Percentiles rank a stretch among this genome's conserved stretches.
phyloP scores from a whole-genome alignment of 2,113 vertebrate genomes.

The Odocoileus hemionus region DNA sequence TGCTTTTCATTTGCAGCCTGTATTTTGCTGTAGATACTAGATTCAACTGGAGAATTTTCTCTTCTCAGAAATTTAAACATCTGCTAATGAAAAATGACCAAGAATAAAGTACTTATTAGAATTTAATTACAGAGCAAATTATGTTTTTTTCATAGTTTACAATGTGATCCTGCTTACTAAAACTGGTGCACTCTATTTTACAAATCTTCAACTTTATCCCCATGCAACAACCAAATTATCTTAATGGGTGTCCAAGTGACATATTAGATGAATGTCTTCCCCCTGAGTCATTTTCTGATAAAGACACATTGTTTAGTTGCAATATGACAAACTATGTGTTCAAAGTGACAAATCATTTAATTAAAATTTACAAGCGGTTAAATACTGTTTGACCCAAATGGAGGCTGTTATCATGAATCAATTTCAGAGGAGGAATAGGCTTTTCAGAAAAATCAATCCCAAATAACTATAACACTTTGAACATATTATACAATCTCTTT shows the following conservation, averaged over 20 bases:
- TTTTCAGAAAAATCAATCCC: constrained; percentile 61
- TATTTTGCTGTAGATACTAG: not conserved
- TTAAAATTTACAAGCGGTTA: constrained; percentile 80
- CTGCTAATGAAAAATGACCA: constrained; percentile 63
- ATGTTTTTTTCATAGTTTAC: constrained; percentile 54
- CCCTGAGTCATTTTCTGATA: constrained; percentile 76
- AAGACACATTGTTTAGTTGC: constrained; percentile 72
- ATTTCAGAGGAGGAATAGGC: constrained; percentile 54
- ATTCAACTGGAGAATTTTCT: constrained; percentile 2
- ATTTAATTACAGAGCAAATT: constrained; percentile 72
- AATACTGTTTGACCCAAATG: constrained; percentile 76
- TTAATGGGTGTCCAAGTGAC: constrained; percentile 69
- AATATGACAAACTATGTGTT: constrained; percentile 76
- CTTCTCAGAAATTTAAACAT: constrained; percentile 39
- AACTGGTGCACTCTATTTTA: constrained; percentile 41
- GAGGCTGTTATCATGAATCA: constrained; percentile 77
- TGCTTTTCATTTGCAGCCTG: not conserved
- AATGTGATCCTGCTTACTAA: constrained; percentile 32
- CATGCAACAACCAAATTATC: constrained; percentile 62
- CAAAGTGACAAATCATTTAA: constrained; percentile 82
- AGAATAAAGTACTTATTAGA: constrained; percentile 74
- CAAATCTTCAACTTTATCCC: constrained; percentile 66
- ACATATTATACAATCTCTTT: not conserved
- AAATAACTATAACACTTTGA: constrained; percentile 43
- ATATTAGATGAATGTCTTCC: constrained; percentile 73